Conservation (phyloP, 2,888 invertebrate species). For the Athalia rosae region DNA sequence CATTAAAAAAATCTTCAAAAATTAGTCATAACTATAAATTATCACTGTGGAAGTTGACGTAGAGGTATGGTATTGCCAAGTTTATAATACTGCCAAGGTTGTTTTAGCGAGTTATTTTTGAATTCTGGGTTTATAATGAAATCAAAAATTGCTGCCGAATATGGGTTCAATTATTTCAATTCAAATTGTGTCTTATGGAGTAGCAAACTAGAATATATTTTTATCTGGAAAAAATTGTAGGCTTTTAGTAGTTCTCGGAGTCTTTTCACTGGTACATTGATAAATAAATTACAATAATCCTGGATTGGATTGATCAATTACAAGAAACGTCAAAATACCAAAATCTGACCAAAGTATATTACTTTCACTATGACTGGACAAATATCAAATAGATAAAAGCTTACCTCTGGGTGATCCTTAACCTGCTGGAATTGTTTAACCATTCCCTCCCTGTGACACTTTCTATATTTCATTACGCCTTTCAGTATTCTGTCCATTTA, state of each 20-base stretch:
- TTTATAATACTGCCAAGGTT: neutral
- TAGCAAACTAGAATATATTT: neutral
- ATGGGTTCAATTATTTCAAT: neutral
- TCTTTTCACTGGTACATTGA: no score
- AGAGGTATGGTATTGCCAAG: no score
- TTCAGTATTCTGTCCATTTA: slow-evolving; percentile 90
- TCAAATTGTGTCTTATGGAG: neutral
- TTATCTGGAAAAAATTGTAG: no score
- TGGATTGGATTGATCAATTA: neutral
- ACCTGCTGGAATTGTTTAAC: slow-evolving; percentile 95
- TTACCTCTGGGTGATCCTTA: slow-evolving; percentile 90
- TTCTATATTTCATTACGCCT: slow-evolving; percentile 93
- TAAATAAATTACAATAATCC: no score
- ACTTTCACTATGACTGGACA: slow-evolving; percentile 7
- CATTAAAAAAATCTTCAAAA: no score
- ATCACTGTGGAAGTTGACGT: no score
- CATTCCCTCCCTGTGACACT: slow-evolving; percentile 88
- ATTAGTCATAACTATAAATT: no score
- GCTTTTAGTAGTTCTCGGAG: no score
- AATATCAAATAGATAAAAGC: slow-evolving; percentile 59
- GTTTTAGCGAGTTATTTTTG: neutral
- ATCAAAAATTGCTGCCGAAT: slow-evolving; percentile 12
- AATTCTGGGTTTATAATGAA: neutral
- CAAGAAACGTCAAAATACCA: slow-evolving; percentile 11
- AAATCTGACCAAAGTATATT: neutral